A percentile compares a stretch with the other conserved stretches of the same genome.
phyloP scores from a whole-genome alignment of 1,140 invertebrate species.

The roundworm (Caenorhabditis elegans) region DNA sequence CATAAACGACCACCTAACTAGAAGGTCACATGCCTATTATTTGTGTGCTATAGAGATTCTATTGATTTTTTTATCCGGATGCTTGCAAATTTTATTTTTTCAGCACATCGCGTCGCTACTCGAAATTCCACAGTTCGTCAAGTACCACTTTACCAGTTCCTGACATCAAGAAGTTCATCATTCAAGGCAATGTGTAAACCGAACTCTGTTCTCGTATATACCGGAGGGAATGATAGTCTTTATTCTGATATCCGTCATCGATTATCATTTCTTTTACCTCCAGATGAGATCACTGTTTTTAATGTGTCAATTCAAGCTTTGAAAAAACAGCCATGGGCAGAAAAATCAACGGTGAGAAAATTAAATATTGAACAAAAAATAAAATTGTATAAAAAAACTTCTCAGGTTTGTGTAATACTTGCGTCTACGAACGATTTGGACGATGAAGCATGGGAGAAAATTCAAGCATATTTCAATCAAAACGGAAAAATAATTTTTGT shows the following conservation, averaged over 20 bases:
- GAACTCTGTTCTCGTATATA: conserved; percentile 57
- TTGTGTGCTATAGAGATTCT: too few species aligned
- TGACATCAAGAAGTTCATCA: neutral
- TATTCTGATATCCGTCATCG: conserved; percentile 48
- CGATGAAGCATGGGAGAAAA: conserved; percentile 54
- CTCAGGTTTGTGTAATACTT: conserved; percentile 52
- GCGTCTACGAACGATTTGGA: conserved; percentile 58
- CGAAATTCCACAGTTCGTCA: neutral
- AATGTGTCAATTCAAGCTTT: conserved; percentile 51
- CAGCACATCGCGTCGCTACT: neutral
- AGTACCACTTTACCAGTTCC: neutral
- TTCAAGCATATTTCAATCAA: conserved; percentile 61
- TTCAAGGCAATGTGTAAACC: conserved; percentile 36
- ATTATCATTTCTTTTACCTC: conserved; percentile 51
- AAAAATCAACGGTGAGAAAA: conserved; percentile 43
- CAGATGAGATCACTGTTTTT: conserved; percentile 54
- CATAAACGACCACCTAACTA: neutral
- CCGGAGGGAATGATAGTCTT: conserved; percentile 51
- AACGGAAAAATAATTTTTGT: conserved; percentile 61
- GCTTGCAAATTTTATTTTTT: neutral
- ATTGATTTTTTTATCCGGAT: too few species aligned
- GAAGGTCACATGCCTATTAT: neutral
- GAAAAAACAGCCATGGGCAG: conserved; percentile 52
- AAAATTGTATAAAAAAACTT: neutral
- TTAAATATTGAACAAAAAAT: neutral